Evolutionary conservation across 2,113 vertebrate species (phyloP), one percentile per base, ranked within the genome.

Genomic region (Amia ocellicauda): DNA sequence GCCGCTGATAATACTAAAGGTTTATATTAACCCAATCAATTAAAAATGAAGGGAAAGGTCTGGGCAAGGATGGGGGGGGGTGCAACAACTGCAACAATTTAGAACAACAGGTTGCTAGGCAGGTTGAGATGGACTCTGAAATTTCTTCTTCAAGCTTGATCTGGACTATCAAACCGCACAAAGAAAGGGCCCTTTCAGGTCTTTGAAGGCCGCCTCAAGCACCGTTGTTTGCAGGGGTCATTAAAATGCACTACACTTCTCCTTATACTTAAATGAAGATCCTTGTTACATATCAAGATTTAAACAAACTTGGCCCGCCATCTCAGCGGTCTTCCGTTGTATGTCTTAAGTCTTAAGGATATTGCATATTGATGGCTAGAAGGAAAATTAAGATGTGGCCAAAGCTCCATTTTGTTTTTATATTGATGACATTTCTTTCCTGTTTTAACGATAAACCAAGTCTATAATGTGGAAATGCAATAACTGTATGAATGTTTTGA

Each of bases 21-120:
- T 86, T 86, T 86, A 82, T 80, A 80, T 87, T 83, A 89, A 85
- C 80, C 86, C 80, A 66, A 80, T 85, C 85, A 82, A 77, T 88
- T 80, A 84, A 84, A 83, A 81, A 74, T 69, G 66, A 80, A 66
- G 49, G 55, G 77, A 78, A 80, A 78, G 78, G 74, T 69, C 74
- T 80, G 45, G 63, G 76, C 77, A 70, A 78, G 58, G 75, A 67
- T 80, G 76, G 70, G 74, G 76, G 80, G 80, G 80, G 80, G 31
- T 58, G 50, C 73, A 76, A 78, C 75, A 82, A 70, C 55, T 57
- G 40, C 43, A 58, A 76, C 11, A 14, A 69, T 57, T 26, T 76
- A 77, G 58, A 80, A 78, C 77, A 75, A 70, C 67, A 78, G 80
- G 87, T 83, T 88, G 86, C 87, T 81, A 87, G 85, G 88, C 84